These are phyloP conservation scores for Xestia ashworthii DNA, from an alignment of 2,888 invertebrate genomes.

Conservation along the genomic window DNA sequence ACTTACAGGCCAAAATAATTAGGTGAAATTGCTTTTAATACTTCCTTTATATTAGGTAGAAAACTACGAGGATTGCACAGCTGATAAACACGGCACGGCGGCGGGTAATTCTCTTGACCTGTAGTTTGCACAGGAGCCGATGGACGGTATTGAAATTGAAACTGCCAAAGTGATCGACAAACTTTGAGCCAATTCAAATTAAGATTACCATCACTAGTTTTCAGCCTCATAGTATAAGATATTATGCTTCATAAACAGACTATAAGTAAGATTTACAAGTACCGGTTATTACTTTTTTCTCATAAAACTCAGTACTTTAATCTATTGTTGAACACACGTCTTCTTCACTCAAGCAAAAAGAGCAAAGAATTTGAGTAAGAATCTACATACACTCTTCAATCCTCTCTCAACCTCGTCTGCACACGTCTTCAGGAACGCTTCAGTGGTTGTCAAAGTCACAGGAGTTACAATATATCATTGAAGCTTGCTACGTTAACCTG, in stretches of 20 bases:
- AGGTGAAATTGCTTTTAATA: constrained; percentile 17
- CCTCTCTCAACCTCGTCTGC: neutral
- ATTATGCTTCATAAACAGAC: neutral
- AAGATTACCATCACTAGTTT: neutral
- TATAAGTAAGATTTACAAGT: neutral
- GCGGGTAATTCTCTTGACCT: neutral
- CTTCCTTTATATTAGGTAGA: neutral
- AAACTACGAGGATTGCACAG: neutral
- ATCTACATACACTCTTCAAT: neutral
- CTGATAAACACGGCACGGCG: neutral
- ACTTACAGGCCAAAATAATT: constrained; percentile 20
- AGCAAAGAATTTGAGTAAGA: constrained; percentile 14
- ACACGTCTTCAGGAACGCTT: constrained; percentile 22
- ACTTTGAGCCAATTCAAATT: neutral
- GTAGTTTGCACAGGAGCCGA: neutral
- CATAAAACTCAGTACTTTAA: neutral
- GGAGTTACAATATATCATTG: constrained; percentile 32
- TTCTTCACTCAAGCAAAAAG: constrained; percentile 1
- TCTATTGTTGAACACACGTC: constrained; percentile 17
- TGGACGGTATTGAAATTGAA: neutral
- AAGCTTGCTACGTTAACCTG: constrained; percentile 38
- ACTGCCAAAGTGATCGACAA: neutral
- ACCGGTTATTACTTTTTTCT: neutral
- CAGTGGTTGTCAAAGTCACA: constrained; percentile 33
- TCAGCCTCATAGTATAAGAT: neutral